Evolutionary conservation across 2,888 invertebrate genomes (phyloP).

Genomic region (Sinelater perroti): DNA sequence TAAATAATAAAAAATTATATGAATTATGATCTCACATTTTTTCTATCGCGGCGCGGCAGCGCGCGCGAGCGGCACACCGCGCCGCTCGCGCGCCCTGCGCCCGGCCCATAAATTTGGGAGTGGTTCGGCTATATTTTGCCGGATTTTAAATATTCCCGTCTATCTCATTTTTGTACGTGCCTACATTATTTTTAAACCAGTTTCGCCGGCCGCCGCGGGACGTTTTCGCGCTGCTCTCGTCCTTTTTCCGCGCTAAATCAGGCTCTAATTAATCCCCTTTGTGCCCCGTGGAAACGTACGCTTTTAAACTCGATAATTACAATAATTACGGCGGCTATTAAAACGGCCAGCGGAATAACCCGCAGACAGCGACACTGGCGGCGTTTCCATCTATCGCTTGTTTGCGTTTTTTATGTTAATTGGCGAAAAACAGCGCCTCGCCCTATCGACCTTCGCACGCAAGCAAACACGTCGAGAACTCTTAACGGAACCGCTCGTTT

Average conservation of each 20-base stretch:
- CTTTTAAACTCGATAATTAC: conserved; percentile 13
- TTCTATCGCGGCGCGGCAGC: conserved; percentile 35
- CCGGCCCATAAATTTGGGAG: conserved; percentile 41
- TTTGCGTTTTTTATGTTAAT: no score
- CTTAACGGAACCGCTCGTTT: no score
- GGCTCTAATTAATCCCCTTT: no score
- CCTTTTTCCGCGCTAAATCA: no score
- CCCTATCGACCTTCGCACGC: no score
- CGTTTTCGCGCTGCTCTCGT: conserved; percentile 1
- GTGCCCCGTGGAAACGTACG: neutral
- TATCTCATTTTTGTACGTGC: conserved; percentile 26
- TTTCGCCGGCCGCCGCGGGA: conserved; percentile 14
- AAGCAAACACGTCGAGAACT: no score
- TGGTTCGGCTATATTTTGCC: conserved; percentile 39
- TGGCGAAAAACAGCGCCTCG: no score
- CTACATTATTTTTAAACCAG: conserved; percentile 29
- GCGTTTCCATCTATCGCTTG: no score
- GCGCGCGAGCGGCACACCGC: conserved; percentile 32
- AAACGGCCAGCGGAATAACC: no score
- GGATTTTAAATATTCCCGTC: conserved; percentile 41
- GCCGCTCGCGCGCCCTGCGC: conserved; percentile 27
- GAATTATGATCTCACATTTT: conserved; percentile 48
- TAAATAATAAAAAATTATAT: conserved; percentile 47
- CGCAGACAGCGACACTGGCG: no score
- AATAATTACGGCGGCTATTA: conserved; percentile 14